Percentiles rank a stretch among this genome's conserved stretches.
These are phyloP conservation scores for Capreolus pygargus DNA, from an alignment of 2,113 vertebrate species.

Conservation along the genomic window DNA sequence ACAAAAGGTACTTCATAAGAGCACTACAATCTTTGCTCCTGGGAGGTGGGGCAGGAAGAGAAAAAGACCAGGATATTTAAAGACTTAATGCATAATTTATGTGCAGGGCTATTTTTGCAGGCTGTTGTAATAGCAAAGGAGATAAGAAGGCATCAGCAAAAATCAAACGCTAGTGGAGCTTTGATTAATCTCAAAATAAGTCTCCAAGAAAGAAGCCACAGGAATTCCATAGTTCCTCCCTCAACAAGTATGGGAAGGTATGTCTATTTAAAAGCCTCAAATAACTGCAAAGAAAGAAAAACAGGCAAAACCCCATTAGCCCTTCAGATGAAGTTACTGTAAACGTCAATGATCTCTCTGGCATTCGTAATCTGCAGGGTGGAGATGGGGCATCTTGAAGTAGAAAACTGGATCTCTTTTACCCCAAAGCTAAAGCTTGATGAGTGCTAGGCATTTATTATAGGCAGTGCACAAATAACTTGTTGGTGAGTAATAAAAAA, in stretches of 20 bases:
- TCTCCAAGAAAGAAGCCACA: background rate
- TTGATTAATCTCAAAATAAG: conserved; percentile 43
- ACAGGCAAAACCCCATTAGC: background rate
- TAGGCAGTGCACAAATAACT: background rate
- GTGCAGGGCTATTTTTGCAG: conserved; percentile 65
- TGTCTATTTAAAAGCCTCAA: background rate
- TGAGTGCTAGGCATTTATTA: too few relatives aligned
- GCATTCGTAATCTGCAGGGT: background rate
- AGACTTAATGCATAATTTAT: conserved; percentile 64
- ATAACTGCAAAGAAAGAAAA: background rate
- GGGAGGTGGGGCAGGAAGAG: background rate
- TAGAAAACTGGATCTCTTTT: background rate
- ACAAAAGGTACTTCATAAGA: background rate
- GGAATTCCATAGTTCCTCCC: background rate
- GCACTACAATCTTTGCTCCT: background rate
- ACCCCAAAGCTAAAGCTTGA: background rate
- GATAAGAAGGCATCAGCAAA: conserved; percentile 31
- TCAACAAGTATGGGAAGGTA: background rate
- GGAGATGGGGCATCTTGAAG: background rate
- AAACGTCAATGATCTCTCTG: background rate
- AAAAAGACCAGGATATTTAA: conserved; percentile 60
- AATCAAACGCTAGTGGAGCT: conserved; percentile 15
- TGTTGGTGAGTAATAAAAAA: background rate
- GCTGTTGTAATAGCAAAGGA: conserved; percentile 9
- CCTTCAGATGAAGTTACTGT: background rate